Base-by-base conservation (phyloP, 2,113 vertebrate species). In the Empidonax traillii region DNA sequence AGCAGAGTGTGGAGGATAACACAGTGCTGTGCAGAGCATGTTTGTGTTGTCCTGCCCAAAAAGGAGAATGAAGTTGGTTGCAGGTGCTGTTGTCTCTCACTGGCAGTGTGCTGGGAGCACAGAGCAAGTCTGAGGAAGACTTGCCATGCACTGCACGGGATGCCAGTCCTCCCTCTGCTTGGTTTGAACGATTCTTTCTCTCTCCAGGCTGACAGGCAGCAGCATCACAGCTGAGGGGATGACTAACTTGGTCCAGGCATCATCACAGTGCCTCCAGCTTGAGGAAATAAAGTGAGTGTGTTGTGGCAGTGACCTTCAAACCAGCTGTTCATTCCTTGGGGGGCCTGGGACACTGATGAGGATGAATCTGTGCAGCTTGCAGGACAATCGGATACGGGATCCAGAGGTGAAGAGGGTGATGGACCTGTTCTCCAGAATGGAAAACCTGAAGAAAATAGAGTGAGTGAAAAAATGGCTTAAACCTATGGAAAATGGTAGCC, bases 261-360 rank as follows among this genome's bases (percentile, higher is more conserved):
- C 98, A 24, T 89, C 96, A 28, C 83, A 92, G 62, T 99, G 98
- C 83, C 97, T 91, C 18, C 80, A 98, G 55, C 97, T 99, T 71
- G 97, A 98, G 80, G 98, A 99, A 62, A 93, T 99, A 79, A 98
- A 98, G 99, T 99, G 98, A 98, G 97, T 98, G 18, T 53, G 30
- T 22, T 28, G 44, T 56, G 49, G 62, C 68, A 85, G 3, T 33
- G 43, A 7, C 33, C 23, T 51, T 61, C 17, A 51, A 52, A 65
- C 15, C 75, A 69, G 3, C 21, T 5, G 1, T 21, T 47, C 2
- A 0, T 62, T 73, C 33, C 52, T 1, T 19, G 35, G 33, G 53
- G 15, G 15, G 16, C 12, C 19, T 67, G 35, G 27, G 21, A 3
- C 31, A 2, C 35, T 90, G 27, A 94, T 41, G 39, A 21, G 30